Evolutionary conservation across 2,113 vertebrate species (phyloP), one percentile per base, ranked within the genome.

Genomic region (Brachyhypopomus occidentalis): DNA sequence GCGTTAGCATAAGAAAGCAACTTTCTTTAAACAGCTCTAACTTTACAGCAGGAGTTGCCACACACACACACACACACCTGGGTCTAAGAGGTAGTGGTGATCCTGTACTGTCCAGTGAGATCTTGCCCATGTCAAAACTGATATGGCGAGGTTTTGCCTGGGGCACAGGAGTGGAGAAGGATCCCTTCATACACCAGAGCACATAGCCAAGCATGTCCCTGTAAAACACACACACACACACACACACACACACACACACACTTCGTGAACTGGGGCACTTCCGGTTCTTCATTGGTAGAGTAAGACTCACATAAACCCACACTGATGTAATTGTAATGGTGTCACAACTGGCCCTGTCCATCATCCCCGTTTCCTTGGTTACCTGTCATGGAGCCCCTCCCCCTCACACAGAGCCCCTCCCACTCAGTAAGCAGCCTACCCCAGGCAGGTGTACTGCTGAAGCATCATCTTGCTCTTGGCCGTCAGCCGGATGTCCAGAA

Each of bases 121-220:
- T 92, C 17, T 75, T 78, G 6, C 75, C 85, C 75, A 97, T 52
- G n/a, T 93, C 94, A 14, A 90, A 34, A 75, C 87, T 92, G 78
- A 96, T 16, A 0, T 84, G 89, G 22, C 92, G 91, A 1, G 94
- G 93, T 19, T 92, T 94, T 23, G 94, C 92, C 62, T 94, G 84
- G 0, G 95, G 96, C 0, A 23, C 22, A 4, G 90, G 83, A 63
- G 72, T 84, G 0, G 79, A 77, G 45, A 94, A 88, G 0, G 88
- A 82, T 1, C 93, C 94, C 71, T 96, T 98, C 85, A 87, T 92
- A 88, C 93, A 96, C 96, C 96, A 98, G 62, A 98, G 25, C 56
- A 96, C 94, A 1, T 95, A 96, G 38, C 92, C 91, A 0, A 95
- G 86, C 63, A 96, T 89, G 60, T 95, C 94, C 84, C 94, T 95